phyloP scores from a whole-genome alignment of 92 coral and sea anemone species.

The Porites rus region DNA sequence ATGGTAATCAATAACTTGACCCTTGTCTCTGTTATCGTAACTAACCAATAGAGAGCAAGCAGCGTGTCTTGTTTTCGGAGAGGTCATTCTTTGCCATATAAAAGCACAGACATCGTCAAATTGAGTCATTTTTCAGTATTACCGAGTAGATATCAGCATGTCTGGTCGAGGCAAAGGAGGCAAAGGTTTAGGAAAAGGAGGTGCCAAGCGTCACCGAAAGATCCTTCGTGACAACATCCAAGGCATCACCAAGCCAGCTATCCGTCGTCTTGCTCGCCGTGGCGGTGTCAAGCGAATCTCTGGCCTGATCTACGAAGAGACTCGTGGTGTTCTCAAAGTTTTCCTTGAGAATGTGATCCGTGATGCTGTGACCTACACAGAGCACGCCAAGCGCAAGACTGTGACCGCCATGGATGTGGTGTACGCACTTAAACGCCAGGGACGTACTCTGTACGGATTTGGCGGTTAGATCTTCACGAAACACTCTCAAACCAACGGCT shows the following conservation, averaged over 20 bases:
- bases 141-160: constrained; percentile 16
- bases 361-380: constrained; percentile 97
- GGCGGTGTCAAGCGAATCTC: constrained; percentile 96
- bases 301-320: constrained; percentile 96
- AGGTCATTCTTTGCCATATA: too few species aligned
- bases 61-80: too few species aligned
- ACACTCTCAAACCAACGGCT: too few species aligned
- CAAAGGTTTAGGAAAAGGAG: constrained; percentile 96
- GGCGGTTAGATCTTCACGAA: constrained; percentile 46
- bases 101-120: too few species aligned
- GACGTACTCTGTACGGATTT: constrained; percentile 92
- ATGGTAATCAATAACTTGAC: too few species aligned
- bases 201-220: constrained; percentile 97
- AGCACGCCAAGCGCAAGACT: constrained; percentile 94
- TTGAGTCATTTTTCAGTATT: too few species aligned
- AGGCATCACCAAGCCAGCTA: constrained; percentile 88
- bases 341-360: constrained; percentile 98
- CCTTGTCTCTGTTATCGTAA: too few species aligned
- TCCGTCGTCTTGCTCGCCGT: constrained; percentile 94
- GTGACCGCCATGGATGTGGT: constrained; percentile 94
- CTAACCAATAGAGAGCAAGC: too few species aligned
- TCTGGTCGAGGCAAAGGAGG: constrained; percentile 96
- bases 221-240: constrained; percentile 96
- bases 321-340: constrained; percentile 97
- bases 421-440: constrained; percentile 92